These are phyloP conservation scores for Stenotaenia linearis DNA, from an alignment of 2,888 invertebrate species.

Conservation along the genomic window DNA sequence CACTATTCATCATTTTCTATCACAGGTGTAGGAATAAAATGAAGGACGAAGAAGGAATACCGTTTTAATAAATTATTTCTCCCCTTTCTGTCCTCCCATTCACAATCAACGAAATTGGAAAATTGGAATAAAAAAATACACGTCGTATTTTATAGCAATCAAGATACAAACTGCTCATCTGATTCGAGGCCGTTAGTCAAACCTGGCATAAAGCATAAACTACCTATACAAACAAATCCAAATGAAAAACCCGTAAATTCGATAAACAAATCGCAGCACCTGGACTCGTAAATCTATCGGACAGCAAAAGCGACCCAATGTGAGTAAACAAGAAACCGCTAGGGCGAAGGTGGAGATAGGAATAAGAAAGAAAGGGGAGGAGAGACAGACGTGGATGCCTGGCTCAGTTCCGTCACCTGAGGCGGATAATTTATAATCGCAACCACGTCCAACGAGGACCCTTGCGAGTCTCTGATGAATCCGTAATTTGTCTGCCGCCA, in stretches of 20 bases:
- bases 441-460: constrained; percentile 27
- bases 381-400: background rate
- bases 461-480: constrained; percentile 30
- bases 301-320: background rate
- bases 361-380: background rate
- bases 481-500: constrained; percentile 32
- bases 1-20: background rate
- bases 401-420: constrained; percentile 7
- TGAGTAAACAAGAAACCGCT: constrained; percentile 27
- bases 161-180: background rate
- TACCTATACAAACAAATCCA: background rate
- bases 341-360: background rate
- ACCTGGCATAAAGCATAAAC: background rate
- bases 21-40: background rate
- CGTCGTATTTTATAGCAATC: background rate
- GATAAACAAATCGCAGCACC: background rate
- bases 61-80: background rate
- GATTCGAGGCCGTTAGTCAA: background rate
- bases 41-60: background rate
- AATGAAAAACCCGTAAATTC: background rate
- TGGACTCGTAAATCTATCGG: background rate
- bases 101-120: background rate
- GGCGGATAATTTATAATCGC: constrained; percentile 28
- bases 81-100: background rate
- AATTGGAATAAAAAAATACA: background rate